Conservation (phyloP, 2,113 vertebrate genomes). For the Oreochromis aureus region DNA sequence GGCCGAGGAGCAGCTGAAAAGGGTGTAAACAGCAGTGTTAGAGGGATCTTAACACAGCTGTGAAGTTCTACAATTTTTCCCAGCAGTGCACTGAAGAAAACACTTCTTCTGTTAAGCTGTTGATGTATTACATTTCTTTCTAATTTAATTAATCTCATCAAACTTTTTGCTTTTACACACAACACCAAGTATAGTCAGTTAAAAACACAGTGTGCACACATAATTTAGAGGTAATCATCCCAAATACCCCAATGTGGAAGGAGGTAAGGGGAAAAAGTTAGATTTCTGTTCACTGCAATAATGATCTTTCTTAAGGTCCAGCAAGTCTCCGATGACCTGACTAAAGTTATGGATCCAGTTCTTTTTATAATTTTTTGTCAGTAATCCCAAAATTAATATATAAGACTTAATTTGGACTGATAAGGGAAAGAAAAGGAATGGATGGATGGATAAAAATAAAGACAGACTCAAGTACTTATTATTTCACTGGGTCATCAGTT, state of each 20-base stretch:
- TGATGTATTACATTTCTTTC: not conserved
- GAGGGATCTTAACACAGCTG: not conserved
- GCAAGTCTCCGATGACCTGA: not conserved
- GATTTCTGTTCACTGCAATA: not conserved
- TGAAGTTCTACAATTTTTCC: not conserved
- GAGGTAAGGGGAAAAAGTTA: not conserved
- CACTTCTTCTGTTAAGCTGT: not conserved
- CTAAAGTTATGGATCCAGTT: not conserved
- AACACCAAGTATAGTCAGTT: not conserved
- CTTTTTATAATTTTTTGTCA: not conserved
- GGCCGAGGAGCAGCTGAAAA: not conserved
- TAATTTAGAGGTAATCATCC: not conserved
- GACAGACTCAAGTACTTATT: not conserved
- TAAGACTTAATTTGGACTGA: not conserved
- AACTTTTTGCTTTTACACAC: not conserved
- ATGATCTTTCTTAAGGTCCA: not conserved
- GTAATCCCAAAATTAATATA: not conserved
- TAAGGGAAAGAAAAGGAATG: not conserved
- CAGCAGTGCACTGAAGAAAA: not conserved
- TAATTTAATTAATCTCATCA: not conserved
- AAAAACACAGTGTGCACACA: not conserved
- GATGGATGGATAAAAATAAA: not conserved
- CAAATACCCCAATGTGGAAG: not conserved
- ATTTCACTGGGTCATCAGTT: not conserved
- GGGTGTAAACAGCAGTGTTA: conserved; percentile 16